phyloP scores from a whole-genome alignment of 92 coral and sea anemone species.

The Porites divaricata region DNA sequence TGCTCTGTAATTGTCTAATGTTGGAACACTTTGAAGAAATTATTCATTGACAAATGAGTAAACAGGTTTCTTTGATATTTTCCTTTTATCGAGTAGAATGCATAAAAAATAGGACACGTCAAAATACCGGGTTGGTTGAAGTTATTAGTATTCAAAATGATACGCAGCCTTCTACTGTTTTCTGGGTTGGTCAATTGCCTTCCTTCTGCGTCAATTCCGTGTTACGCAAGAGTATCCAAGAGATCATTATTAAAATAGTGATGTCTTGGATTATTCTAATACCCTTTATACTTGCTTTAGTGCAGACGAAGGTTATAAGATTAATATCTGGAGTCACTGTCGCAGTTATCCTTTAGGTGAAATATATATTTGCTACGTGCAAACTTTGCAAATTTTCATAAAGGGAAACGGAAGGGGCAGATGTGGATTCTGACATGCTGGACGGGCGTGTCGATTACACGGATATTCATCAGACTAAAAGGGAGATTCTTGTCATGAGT shows the following conservation, averaged over 20 bases:
- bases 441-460: background rate
- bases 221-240: background rate
- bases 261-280: background rate
- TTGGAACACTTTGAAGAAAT: no score
- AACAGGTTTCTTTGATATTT: no score
- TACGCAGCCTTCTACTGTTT: background rate
- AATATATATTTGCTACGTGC: background rate
- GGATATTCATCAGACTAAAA: background rate
- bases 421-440: slow-evolving; percentile 1
- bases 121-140: no score
- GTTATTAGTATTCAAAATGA: no score
- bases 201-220: background rate
- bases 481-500: background rate
- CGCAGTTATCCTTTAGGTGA: background rate
- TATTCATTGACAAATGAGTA: no score
- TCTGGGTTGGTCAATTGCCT: slow-evolving; percentile 1
- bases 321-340: slow-evolving; percentile 3
- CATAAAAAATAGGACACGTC: no score
- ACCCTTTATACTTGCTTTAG: background rate
- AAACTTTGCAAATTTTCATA: background rate
- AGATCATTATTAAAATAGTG: background rate
- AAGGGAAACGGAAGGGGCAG: background rate
- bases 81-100: no score
- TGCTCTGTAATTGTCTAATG: no score
- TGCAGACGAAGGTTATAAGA: background rate